Percentiles rank a stretch among this genome's conserved stretches.
Evolutionary conservation across 1,140 invertebrate genomes (phyloP).

Genomic region (Oryctes rhinoceros): DNA sequence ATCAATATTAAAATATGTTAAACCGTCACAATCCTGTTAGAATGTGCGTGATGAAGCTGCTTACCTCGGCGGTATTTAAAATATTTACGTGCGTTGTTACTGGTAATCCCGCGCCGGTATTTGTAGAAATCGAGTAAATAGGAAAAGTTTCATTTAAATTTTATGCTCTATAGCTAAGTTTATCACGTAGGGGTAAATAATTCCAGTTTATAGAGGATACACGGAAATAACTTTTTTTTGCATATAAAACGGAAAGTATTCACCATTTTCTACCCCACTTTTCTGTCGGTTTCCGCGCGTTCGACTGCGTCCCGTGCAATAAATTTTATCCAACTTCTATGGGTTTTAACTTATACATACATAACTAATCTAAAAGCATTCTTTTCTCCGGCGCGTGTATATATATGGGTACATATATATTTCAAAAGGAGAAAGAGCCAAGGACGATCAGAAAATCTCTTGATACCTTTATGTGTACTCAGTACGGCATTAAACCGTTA

Average conservation of each 20-base stretch:
- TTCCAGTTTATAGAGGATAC: constrained; percentile 7
- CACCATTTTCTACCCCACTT: not conserved
- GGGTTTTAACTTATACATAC: constrained; percentile 36
- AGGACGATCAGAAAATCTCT: constrained; percentile 31
- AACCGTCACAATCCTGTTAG: too few relatives aligned
- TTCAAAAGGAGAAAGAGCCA: constrained; percentile 29
- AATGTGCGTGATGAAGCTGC: too few relatives aligned
- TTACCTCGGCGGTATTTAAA: too few relatives aligned
- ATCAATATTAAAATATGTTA: too few relatives aligned
- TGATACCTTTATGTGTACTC: constrained; percentile 36
- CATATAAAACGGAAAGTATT: constrained; percentile 33
- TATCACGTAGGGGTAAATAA: constrained; percentile 16
- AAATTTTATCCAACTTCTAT: constrained; percentile 38
- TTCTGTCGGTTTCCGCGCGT: not conserved
- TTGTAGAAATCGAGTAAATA: too few relatives aligned
- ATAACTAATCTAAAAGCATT: constrained; percentile 37
- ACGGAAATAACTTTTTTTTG: constrained; percentile 26
- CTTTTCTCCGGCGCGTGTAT: not conserved
- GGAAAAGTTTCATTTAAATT: constrained; percentile 19
- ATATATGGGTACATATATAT: not conserved
- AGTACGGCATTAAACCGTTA: constrained; percentile 30
- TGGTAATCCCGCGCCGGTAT: too few relatives aligned
- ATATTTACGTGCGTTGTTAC: too few relatives aligned
- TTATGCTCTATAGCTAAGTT: not conserved
- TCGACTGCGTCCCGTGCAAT: not conserved